phyloP scores from a whole-genome alignment of 2,113 vertebrate genomes.

The Tyrannus savana region DNA sequence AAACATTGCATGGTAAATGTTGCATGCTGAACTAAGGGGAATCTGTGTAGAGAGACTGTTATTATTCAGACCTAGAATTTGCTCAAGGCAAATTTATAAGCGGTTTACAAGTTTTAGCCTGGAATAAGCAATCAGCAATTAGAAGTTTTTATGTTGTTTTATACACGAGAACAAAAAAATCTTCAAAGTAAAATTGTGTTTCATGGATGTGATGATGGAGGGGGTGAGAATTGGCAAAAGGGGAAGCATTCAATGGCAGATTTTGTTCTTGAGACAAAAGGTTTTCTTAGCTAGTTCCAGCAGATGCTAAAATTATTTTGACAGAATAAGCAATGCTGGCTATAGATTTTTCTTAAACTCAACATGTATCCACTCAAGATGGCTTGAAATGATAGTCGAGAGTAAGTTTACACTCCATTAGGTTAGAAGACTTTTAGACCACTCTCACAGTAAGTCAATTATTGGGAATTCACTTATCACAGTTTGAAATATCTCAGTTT shows the following conservation, averaged over 20 bases:
- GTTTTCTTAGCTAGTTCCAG: not conserved
- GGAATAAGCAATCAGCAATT: not conserved
- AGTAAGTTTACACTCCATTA: not conserved
- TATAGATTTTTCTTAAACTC: slow-evolving; percentile 1
- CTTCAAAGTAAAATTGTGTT: not conserved
- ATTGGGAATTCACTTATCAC: slow-evolving; percentile 14
- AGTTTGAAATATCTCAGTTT: slow-evolving; percentile 6
- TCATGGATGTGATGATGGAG: not conserved
- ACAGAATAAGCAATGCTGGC: not conserved
- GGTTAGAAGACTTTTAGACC: not conserved
- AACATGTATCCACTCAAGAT: not conserved
- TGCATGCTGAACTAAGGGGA: not conserved
- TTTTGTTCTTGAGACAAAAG: not conserved
- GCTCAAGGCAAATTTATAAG: not conserved
- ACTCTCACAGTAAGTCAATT: not conserved
- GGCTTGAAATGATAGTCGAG: not conserved
- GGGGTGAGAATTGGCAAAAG: not conserved
- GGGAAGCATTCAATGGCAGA: not conserved
- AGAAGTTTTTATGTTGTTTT: not conserved
- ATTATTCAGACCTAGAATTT: not conserved
- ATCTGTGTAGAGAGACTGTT: not conserved
- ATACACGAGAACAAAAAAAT: not conserved
- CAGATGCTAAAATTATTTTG: slow-evolving; percentile 12
- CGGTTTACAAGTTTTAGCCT: not conserved
- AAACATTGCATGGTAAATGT: not conserved